Conservation (phyloP, 53 echinoderm and acorn worm genomes). For the Crossaster papposus region DNA sequence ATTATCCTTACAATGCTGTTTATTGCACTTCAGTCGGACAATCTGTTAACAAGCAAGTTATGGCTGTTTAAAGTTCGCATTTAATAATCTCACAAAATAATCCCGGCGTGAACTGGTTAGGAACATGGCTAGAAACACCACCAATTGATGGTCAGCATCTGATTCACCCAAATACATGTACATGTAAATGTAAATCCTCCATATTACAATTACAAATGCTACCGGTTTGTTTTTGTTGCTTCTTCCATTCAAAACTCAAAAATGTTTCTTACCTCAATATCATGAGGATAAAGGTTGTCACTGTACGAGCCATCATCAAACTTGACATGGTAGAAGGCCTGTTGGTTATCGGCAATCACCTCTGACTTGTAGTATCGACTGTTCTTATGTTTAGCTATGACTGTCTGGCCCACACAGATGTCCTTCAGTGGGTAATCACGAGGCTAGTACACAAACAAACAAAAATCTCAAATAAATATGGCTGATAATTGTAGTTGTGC, state of each 20-base stretch:
- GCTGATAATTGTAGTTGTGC: no score
- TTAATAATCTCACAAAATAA: no score
- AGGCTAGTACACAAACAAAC: conserved; percentile 37
- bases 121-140: background rate
- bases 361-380: conserved; percentile 87
- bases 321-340: conserved; percentile 88
- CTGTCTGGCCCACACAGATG: conserved; percentile 67
- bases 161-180: no score
- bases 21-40: no score
- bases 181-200: no score
- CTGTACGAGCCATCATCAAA: conserved; percentile 89
- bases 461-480: background rate
- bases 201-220: background rate
- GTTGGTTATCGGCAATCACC: conserved; percentile 72
- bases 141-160: background rate
- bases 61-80: no score
- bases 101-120: no score
- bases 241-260: background rate
- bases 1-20: no score
- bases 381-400: conserved; percentile 95
- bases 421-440: conserved; percentile 64
- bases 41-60: no score
- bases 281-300: conserved; percentile 90
- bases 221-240: background rate
- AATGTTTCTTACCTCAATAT: conserved; percentile 92